Percentiles rank a stretch among this genome's conserved stretches.
Conservation (phyloP, 2,113 vertebrate species). For the Mandrillus leucophaeus region DNA sequence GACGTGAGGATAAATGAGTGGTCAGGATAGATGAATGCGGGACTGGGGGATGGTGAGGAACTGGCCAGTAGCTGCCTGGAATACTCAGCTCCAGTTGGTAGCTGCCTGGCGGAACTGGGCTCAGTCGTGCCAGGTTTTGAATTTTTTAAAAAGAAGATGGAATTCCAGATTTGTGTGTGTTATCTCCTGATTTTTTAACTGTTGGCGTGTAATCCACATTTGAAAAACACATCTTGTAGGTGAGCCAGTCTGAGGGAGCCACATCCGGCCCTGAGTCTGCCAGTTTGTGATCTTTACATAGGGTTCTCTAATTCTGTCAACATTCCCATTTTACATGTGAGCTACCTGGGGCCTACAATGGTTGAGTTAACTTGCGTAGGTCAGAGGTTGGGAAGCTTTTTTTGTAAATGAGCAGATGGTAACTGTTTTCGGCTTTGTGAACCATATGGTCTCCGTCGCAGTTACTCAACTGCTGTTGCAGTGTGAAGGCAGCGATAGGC, state of each 20-base stretch:
- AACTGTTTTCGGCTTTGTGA: background rate
- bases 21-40: too few species aligned
- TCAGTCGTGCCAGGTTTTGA: background rate
- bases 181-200: background rate
- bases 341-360: background rate
- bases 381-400: background rate
- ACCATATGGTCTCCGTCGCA: background rate
- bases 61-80: background rate
- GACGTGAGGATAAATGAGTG: too few species aligned
- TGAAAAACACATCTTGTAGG: background rate
- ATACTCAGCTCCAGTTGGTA: background rate
- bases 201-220: background rate
- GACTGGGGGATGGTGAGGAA: too few species aligned
- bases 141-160: background rate
- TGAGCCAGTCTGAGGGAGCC: background rate
- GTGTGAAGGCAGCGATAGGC: background rate
- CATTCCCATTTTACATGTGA: background rate
- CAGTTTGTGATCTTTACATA: background rate
- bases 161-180: background rate
- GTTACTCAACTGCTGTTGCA: background rate
- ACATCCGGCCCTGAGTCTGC: background rate
- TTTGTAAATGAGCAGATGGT: background rate
- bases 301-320: background rate
- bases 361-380: background rate
- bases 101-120: background rate